A percentile compares a stretch with the other conserved stretches of the same genome.
These are phyloP conservation scores for Brassicogethes aeneus DNA, from an alignment of 2,888 invertebrate genomes.

Conservation along the genomic window DNA sequence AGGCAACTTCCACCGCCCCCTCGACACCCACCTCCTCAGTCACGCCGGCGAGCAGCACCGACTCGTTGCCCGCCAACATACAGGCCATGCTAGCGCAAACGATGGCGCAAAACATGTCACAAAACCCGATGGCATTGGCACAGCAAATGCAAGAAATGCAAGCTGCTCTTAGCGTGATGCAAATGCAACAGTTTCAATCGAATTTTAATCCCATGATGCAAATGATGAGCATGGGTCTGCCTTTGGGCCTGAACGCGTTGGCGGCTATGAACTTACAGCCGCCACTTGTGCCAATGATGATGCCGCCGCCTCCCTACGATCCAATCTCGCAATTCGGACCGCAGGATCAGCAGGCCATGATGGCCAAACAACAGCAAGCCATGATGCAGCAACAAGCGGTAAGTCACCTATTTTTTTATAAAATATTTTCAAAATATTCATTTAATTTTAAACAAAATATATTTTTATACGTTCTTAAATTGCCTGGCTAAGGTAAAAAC, in stretches of 20 bases:
- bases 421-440: too few species aligned
- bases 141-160: conserved; percentile 80
- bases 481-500: neutral
- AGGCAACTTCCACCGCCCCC: conserved; percentile 49
- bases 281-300: conserved; percentile 81
- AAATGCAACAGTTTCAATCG: conserved; percentile 75
- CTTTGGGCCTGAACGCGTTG: conserved; percentile 70
- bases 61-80: conserved; percentile 42
- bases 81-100: conserved; percentile 42
- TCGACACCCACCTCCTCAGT: conserved; percentile 52
- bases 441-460: too few species aligned
- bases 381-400: conserved; percentile 62
- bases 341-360: conserved; percentile 42
- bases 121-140: conserved; percentile 47
- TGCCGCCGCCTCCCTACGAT: conserved; percentile 76
- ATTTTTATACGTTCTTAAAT: neutral
- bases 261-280: conserved; percentile 95
- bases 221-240: conserved; percentile 76
- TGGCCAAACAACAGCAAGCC: conserved; percentile 65
- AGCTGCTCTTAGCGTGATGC: conserved; percentile 74
- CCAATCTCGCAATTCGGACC: conserved; percentile 53
- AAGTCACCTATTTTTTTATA: too few species aligned
- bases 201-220: conserved; percentile 88
- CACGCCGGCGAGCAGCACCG: conserved; percentile 53
- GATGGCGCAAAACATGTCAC: conserved; percentile 40